Percentiles rank a stretch among this genome's conserved stretches.
Conservation (phyloP, 2,113 vertebrate species). For the Spheniscus mendiculus region DNA sequence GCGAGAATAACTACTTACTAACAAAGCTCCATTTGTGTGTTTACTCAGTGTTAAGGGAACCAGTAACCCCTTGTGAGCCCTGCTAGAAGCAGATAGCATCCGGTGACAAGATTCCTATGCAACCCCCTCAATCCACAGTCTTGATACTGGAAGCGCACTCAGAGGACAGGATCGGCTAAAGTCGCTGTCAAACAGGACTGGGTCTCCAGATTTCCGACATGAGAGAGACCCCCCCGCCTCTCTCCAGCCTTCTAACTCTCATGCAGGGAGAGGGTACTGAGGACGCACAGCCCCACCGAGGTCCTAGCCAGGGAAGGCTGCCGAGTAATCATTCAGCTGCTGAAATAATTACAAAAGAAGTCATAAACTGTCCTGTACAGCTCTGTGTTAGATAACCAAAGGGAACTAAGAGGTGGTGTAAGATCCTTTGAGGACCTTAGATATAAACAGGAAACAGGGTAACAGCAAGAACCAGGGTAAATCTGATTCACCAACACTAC, state of each 20-base stretch:
- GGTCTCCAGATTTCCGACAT: not conserved
- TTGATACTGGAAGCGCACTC: not conserved
- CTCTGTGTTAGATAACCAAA: not conserved
- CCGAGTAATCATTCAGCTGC: not conserved
- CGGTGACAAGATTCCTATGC: not conserved
- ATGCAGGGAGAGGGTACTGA: not conserved
- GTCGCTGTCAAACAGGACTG: not conserved
- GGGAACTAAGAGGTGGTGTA: not conserved
- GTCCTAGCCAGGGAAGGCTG: not conserved
- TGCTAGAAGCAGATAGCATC: not conserved
- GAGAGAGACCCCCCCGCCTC: not conserved
- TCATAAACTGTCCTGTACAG: not conserved
- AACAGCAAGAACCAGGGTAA: not conserved
- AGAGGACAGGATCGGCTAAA: rapidly evolving
- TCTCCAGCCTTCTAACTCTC: not conserved
- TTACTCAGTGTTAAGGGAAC: not conserved
- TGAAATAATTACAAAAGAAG: not conserved
- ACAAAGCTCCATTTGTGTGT: not conserved
- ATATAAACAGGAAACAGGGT: not conserved
- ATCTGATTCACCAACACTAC: not conserved
- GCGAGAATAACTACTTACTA: not conserved
- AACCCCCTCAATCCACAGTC: not conserved
- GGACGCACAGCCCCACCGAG: not conserved
- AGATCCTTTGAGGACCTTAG: not conserved
- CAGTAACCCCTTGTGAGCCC: not conserved